Conservation (phyloP, 1,140 invertebrate genomes). For the Lysiphlebus fabarum region DNA sequence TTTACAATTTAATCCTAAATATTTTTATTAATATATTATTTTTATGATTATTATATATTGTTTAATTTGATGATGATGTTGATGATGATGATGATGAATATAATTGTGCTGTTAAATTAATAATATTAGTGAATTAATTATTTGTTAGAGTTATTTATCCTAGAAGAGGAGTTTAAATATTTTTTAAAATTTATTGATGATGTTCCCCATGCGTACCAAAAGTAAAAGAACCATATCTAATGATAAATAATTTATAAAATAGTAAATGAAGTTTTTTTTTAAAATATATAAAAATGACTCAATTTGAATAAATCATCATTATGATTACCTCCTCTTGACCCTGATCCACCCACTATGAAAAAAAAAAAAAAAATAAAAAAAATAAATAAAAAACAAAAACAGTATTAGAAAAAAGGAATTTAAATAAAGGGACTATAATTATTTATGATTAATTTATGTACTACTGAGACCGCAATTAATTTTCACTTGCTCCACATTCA, state of each 20-base stretch:
- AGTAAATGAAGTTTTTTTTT: no score
- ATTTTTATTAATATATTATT: no score
- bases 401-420: constrained; percentile 16
- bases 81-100: no score
- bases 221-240: no score
- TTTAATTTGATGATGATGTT: no score
- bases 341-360: constrained; percentile 64
- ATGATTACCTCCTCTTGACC: constrained; percentile 63
- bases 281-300: constrained; percentile 31
- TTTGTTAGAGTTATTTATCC: no score
- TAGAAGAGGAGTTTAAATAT: no score
- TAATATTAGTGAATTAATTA: no score
- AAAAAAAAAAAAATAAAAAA: constrained; percentile 47
- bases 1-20: no score
- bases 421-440: constrained; percentile 19
- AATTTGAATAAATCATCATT: constrained; percentile 33
- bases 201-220: constrained; percentile 15
- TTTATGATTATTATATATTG: no score
- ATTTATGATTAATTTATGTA: constrained; percentile 1
- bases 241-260: no score
- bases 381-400: constrained; percentile 28
- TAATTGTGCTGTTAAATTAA: no score
- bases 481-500: constrained; percentile 19
- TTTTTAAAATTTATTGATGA: neutral
- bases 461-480: constrained; percentile 7